phyloP scores from a whole-genome alignment of 2,797 vertebrate genomes.

The Oophaga sylvatica region DNA sequence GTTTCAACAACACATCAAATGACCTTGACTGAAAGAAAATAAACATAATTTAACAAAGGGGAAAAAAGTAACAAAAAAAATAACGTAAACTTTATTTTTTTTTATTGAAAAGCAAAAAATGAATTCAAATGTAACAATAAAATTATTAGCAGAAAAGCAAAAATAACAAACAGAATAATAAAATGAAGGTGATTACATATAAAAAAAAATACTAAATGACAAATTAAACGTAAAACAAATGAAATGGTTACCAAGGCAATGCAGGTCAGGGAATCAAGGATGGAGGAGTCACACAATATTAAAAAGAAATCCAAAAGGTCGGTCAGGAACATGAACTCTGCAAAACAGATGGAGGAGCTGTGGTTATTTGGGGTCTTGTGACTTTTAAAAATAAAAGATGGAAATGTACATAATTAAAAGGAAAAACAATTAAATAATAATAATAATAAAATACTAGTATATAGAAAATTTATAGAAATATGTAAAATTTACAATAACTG shows the following conservation, averaged over 20 bases:
- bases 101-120: slow-evolving; percentile 67
- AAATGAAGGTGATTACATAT: slow-evolving; percentile 80
- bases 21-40: slow-evolving; percentile 53
- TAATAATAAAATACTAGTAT: not conserved
- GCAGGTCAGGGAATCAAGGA: slow-evolving; percentile 98
- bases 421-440: not conserved
- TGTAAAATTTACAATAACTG: no score
- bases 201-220: slow-evolving; percentile 78
- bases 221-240: slow-evolving; percentile 74
- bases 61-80: slow-evolving; percentile 68
- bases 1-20: not conserved
- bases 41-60: slow-evolving; percentile 69
- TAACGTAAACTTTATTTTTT: slow-evolving; percentile 63
- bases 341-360: slow-evolving; percentile 95
- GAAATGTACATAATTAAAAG: slow-evolving; percentile 13
- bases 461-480: not conserved
- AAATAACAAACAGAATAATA: slow-evolving; percentile 64
- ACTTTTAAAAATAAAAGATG: slow-evolving; percentile 61
- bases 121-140: slow-evolving; percentile 5
- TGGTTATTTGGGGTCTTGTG: slow-evolving; percentile 75
- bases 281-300: slow-evolving; percentile 97
- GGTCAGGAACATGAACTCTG: slow-evolving; percentile 92
- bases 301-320: slow-evolving; percentile 98
- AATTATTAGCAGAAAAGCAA: slow-evolving; percentile 53
- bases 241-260: slow-evolving; percentile 99